Evolutionary conservation across 2,888 invertebrate genomes (phyloP).

Genomic region (Ophioninae sp.): DNA sequence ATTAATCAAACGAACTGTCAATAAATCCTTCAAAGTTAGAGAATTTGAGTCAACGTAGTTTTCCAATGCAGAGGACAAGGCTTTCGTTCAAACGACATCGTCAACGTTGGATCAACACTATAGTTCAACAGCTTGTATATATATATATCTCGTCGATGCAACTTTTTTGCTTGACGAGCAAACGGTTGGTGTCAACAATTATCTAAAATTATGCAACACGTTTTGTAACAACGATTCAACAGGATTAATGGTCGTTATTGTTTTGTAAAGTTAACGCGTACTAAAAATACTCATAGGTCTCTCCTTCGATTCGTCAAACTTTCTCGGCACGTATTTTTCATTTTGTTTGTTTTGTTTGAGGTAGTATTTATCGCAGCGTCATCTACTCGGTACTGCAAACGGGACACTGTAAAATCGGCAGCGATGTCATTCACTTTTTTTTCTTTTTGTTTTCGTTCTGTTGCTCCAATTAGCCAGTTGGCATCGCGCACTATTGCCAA

Average conservation of each 20-base stretch:
- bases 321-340: no score
- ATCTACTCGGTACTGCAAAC: not conserved
- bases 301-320: no score
- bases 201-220: slow-evolving; percentile 42
- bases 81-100: not conserved
- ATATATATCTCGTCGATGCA: slow-evolving; percentile 1
- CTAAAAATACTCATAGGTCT: slow-evolving; percentile 5
- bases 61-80: not conserved
- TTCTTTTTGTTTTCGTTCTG: not conserved
- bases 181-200: slow-evolving; percentile 34
- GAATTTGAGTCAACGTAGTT: not conserved
- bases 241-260: slow-evolving; percentile 23
- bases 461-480: slow-evolving; percentile 10
- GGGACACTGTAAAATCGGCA: slow-evolving; percentile 3
- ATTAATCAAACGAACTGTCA: not conserved
- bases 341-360: not conserved
- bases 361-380: not conserved
- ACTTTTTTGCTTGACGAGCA: slow-evolving; percentile 34
- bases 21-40: not conserved
- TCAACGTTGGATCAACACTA: slow-evolving; percentile 24
- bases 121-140: not conserved
- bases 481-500: slow-evolving; percentile 26
- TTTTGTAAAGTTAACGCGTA: not conserved
- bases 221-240: slow-evolving; percentile 52
- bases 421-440: slow-evolving; percentile 7